A percentile compares a stretch with the other conserved stretches of the same genome.
Conservation (phyloP, 2,888 invertebrate genomes). For the Magallana nippona region DNA sequence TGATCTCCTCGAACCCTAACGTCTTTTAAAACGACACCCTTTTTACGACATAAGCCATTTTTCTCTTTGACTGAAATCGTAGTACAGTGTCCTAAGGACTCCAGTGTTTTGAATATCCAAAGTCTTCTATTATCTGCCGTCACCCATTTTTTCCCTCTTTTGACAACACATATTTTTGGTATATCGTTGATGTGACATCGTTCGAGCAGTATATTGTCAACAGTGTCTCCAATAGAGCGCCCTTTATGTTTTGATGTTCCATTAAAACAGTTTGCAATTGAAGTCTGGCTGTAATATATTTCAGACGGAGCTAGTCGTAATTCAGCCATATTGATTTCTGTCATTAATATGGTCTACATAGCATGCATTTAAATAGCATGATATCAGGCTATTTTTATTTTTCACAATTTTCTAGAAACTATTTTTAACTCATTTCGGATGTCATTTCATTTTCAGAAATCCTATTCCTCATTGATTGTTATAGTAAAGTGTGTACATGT, state of each 20-base stretch:
- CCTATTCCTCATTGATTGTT: no score
- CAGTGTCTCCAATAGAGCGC: not conserved
- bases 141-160: slow-evolving; percentile 6
- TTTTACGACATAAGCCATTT: no score
- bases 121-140: slow-evolving; percentile 45
- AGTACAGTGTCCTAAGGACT: slow-evolving; percentile 22
- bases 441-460: no score
- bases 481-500: no score
- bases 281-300: slow-evolving; percentile 23
- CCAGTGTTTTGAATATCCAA: slow-evolving; percentile 45
- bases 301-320: slow-evolving; percentile 34
- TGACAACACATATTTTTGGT: slow-evolving; percentile 16
- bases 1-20: not conserved
- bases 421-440: no score
- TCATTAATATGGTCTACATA: not conserved
- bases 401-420: no score
- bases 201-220: not conserved
- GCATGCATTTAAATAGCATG: not conserved
- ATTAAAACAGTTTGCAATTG: not conserved
- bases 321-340: not conserved
- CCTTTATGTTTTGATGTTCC: not conserved
- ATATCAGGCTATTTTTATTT: not conserved
- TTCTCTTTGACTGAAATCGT: not conserved
- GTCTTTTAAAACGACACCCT: not conserved
- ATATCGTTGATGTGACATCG: not conserved